Conservation (phyloP, 92 coral and sea anemone species). For the Parazoanthus swiftii region DNA sequence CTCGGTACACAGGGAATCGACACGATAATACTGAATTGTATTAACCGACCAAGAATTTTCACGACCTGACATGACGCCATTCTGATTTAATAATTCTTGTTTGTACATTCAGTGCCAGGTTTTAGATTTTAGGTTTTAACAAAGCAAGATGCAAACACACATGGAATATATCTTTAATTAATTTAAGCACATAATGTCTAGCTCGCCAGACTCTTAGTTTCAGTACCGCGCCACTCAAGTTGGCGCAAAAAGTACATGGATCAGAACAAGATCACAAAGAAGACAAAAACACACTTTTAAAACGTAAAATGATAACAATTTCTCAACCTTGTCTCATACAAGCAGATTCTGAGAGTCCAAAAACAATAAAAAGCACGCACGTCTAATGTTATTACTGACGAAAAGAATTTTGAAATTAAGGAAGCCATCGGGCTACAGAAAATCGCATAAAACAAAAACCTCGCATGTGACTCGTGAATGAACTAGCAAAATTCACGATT, state of each 20-base stretch:
- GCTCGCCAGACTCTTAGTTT: neutral
- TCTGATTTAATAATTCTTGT: neutral
- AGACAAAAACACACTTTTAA: neutral
- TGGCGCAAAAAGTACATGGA: neutral
- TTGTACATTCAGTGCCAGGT: neutral
- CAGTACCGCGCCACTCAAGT: neutral
- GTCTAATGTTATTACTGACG: neutral
- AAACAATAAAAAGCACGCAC: neutral
- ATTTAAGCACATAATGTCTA: neutral
- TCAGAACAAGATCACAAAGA: neutral
- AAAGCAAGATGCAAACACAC: neutral
- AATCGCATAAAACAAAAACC: neutral
- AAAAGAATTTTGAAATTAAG: neutral
- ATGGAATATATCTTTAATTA: conserved; percentile 5
- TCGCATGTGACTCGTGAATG: neutral
- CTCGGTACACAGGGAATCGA: neutral
- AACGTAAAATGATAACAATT: neutral
- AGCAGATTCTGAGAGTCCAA: neutral
- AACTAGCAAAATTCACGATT: neutral
- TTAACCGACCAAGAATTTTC: neutral
- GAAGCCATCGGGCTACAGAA: neutral
- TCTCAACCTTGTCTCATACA: neutral
- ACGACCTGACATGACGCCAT: neutral
- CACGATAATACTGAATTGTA: neutral
- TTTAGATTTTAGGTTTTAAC: conserved; percentile 8